Conservation (phyloP, 2,888 invertebrate species). For the Apomyelois bistriatella region DNA sequence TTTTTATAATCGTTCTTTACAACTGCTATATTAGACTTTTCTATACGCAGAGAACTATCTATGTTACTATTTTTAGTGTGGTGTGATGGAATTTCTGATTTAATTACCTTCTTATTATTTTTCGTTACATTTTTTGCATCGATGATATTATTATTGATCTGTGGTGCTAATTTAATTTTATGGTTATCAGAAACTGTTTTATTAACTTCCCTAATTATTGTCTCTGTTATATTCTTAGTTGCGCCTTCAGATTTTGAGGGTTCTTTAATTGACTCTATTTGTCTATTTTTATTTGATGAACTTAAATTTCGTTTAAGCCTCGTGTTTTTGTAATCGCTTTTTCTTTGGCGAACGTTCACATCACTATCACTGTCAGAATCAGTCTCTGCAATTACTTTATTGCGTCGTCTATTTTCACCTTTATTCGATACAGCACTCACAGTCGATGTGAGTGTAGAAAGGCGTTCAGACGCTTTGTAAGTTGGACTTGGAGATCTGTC, state of each 20-base stretch:
- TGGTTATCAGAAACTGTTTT: conserved; percentile 55
- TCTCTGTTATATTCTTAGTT: conserved; percentile 53
- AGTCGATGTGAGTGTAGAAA: conserved; percentile 75
- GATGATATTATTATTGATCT: conserved; percentile 27
- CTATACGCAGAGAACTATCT: conserved; percentile 24
- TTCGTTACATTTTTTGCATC: conserved; percentile 26
- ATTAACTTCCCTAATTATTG: conserved; percentile 58
- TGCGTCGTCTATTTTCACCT: conserved; percentile 71
- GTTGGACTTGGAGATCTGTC: conserved; percentile 74
- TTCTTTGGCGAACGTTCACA: conserved; percentile 63
- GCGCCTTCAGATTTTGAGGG: conserved; percentile 55
- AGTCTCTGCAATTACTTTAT: conserved; percentile 67
- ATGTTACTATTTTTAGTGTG: conserved; percentile 27
- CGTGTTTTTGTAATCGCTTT: conserved; percentile 68
- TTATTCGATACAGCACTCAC: conserved; percentile 77
- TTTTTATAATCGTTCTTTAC: conserved; percentile 25
- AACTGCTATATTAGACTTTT: conserved; percentile 18
- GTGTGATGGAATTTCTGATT: conserved; percentile 30
- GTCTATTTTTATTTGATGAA: conserved; percentile 59
- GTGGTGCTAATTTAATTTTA: conserved; percentile 28
- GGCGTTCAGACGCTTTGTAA: conserved; percentile 71
- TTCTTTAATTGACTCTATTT: conserved; percentile 48
- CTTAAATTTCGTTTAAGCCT: conserved; percentile 69
- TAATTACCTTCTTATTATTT: conserved; percentile 34
- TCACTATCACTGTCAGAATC: conserved; percentile 66